A percentile compares a stretch with the other conserved stretches of the same genome.
These are phyloP conservation scores for Dendronephthya gigantea DNA, from an alignment of 64 coral and sea anemone genomes.

Conservation along the genomic window DNA sequence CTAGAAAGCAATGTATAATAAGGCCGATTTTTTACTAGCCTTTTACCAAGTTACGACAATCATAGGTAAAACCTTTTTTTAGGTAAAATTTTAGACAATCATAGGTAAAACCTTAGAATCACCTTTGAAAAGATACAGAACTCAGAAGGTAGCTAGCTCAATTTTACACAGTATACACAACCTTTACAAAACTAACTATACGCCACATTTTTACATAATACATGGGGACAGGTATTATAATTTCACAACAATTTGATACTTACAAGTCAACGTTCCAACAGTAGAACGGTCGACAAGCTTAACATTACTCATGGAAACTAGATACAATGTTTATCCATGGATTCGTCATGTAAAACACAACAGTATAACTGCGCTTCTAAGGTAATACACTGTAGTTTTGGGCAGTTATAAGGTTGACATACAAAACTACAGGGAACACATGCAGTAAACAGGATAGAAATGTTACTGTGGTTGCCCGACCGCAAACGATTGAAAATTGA, in stretches of 20 bases:
- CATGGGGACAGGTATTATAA: background rate
- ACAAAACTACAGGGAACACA: background rate
- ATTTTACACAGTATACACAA: background rate
- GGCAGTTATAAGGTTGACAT: background rate
- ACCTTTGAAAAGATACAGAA: background rate
- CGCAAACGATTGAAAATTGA: background rate
- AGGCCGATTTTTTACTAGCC: background rate
- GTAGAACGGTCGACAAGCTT: background rate
- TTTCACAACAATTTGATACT: background rate
- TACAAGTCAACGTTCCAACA: background rate
- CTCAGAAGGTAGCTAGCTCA: background rate
- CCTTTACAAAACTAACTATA: background rate
- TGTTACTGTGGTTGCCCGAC: background rate
- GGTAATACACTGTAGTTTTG: background rate
- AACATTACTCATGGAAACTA: background rate
- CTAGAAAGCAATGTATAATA: background rate
- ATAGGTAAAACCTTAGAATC: background rate
- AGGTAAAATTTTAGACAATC: no score
- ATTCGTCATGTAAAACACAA: no score
- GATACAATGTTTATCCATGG: background rate
- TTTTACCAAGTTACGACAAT: background rate
- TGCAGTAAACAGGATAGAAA: background rate
- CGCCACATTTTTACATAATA: no score
- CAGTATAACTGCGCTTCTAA: no score
- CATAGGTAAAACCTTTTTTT: background rate